These are phyloP conservation scores for Hylia prasina DNA, from an alignment of 2,113 vertebrate genomes.

Conservation along the genomic window DNA sequence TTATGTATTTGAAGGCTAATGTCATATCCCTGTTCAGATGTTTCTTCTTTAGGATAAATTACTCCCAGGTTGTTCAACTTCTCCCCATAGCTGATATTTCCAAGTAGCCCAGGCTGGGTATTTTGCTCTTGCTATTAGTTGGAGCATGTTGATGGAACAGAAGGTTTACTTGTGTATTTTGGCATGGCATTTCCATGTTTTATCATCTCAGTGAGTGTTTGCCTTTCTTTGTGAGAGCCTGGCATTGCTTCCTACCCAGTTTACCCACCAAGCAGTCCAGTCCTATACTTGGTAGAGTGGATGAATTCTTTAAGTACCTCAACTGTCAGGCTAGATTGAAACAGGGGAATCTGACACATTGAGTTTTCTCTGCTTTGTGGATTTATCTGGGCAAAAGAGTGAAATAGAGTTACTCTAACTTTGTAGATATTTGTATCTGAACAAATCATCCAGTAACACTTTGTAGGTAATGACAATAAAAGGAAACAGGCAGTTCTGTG, in stretches of 20 bases:
- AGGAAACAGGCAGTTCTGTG: background rate
- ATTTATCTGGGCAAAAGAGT: background rate
- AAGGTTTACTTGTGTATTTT: conserved; percentile 7
- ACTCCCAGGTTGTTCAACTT: background rate
- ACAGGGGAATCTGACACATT: background rate
- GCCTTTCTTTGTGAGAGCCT: background rate
- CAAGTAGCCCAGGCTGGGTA: background rate
- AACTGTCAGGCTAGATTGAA: background rate
- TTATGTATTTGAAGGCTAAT: conserved; percentile 50
- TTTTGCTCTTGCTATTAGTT: background rate
- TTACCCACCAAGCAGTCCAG: background rate
- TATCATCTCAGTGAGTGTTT: conserved; percentile 1
- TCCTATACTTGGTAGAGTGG: background rate
- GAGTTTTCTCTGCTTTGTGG: background rate
- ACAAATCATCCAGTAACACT: background rate
- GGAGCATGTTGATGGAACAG: background rate
- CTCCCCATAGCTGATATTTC: background rate
- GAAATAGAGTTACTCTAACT: background rate
- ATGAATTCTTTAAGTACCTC: background rate
- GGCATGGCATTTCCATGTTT: conserved; percentile 3
- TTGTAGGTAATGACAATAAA: background rate
- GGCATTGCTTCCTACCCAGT: background rate
- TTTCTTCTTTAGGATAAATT: conserved; percentile 49
- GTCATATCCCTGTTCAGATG: background rate
- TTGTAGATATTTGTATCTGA: background rate